Base-by-base conservation (phyloP, 2,888 invertebrate species). In the Ashinkailepas kermadecensis region DNA sequence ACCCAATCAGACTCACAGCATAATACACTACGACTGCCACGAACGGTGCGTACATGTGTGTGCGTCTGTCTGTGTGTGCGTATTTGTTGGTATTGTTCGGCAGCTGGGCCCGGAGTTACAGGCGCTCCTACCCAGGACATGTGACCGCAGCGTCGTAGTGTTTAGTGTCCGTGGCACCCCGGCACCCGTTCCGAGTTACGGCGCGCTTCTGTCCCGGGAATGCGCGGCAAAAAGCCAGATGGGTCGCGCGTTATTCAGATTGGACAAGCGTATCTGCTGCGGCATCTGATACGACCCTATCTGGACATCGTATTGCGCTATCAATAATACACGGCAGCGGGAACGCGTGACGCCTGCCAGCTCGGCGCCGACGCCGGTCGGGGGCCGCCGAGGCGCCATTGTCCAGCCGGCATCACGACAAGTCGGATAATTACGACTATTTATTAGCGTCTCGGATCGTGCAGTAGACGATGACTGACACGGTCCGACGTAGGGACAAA, bases 271-370 rank as follows among this genome's bases (percentile, higher is more conserved):
- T 74, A 74, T 74, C 74, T 9, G 15, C 56, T 15, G 74, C 54
- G 74, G 56, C 74, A 74, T 74, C 74, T 74, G 74, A 74, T 74
- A 54, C 56, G 74, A 18, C 54, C 21, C 21, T 74, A 54, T 74
- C 74, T 21, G 10, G 74, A 18, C 54, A 21, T 18, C 54, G 21
- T 56, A 74, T 74, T 74, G 74, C 74, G 56, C 74, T 56, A 74
- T 74, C 74, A 74, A 74, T 74, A 74, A 74, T 74, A 74, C 39
- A 10, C 25, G 39, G 15, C 23, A 15, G 25, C 15, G 39, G 7
- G 62, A 15, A 18, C 15, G 62, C 62, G 62, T 15, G 62, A 7
- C n/a, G 25, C 2, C 39, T 39, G 67, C 25, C 10, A 8, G 25
- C n/a, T n/a, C 1, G n/a, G 12, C 25, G 25, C 15, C 9, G 54